These are phyloP conservation scores for Frankliniella fusca DNA, from an alignment of 2,888 invertebrate species.

Conservation along the genomic window DNA sequence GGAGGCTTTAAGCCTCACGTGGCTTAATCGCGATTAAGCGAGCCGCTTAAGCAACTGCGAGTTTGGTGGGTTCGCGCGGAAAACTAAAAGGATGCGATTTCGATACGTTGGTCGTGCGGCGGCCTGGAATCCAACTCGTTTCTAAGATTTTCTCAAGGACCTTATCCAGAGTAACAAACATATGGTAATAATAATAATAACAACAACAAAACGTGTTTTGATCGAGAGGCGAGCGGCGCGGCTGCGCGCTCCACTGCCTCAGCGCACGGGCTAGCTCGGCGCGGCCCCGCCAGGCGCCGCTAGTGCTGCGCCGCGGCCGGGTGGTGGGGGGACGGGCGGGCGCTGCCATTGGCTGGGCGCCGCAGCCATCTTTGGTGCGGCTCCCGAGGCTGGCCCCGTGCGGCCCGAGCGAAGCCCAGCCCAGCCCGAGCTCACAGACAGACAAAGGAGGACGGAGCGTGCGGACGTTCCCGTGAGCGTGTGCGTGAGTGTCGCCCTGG, in stretches of 20 bases:
- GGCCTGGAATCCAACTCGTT: no score
- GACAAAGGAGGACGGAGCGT: constrained; percentile 10
- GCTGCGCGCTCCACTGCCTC: neutral
- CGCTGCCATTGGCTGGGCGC: neutral
- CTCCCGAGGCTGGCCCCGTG: neutral
- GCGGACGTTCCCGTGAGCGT: neutral
- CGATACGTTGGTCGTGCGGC: no score
- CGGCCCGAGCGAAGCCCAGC: neutral
- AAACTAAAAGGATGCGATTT: no score
- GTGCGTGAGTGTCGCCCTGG: constrained; percentile 18
- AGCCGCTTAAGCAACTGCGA: no score
- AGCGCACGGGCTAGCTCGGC: neutral
- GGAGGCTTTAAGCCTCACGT: no score
- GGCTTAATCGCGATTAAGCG: no score
- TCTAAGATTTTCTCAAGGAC: no score
- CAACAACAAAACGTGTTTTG: no score
- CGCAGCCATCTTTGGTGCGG: constrained; percentile 23
- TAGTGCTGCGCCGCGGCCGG: no score
- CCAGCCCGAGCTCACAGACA: neutral
- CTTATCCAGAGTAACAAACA: no score
- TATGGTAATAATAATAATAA: no score
- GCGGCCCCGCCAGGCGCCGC: neutral
- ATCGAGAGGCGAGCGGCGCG: neutral
- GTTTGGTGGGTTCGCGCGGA: no score
- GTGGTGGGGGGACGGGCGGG: neutral